Conservation (phyloP, 2,113 vertebrate species). For the Apeltes quadracus region DNA sequence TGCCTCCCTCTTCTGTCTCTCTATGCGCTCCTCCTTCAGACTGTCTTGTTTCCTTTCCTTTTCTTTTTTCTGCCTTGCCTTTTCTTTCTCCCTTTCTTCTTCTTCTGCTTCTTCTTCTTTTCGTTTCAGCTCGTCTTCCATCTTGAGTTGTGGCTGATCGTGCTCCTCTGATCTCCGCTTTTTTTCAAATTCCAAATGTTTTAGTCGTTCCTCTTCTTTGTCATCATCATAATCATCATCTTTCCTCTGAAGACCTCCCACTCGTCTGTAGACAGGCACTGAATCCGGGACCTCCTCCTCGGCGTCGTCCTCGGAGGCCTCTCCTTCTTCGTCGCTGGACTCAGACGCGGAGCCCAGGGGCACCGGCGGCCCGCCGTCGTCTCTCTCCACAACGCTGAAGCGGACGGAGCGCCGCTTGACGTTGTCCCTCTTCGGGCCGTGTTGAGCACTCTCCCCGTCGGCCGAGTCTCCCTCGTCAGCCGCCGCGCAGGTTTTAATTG, state of each 20-base stretch:
- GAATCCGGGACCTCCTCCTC: constrained; percentile 14
- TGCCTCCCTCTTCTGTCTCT: constrained; percentile 20
- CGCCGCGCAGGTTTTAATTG: neutral
- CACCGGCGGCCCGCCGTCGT: constrained; percentile 59
- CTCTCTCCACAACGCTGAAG: constrained; percentile 58
- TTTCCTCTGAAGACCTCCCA: constrained; percentile 30
- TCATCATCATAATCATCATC: neutral
- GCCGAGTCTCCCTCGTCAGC: neutral
- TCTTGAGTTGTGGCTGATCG: constrained; percentile 7
- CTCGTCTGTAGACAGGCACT: constrained; percentile 27
- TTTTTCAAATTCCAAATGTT: constrained; percentile 45
- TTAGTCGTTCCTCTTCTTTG: constrained; percentile 40
- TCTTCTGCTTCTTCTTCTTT: constrained; percentile 31
- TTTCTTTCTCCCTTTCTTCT: constrained; percentile 10
- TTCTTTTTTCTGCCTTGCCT: neutral
- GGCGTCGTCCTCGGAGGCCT: neutral
- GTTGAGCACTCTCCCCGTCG: neutral
- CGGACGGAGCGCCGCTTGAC: constrained; percentile 62
- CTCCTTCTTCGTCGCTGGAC: constrained; percentile 46
- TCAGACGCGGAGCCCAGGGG: constrained; percentile 56
- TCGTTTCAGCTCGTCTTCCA: constrained; percentile 34
- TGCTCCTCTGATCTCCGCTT: constrained; percentile 47
- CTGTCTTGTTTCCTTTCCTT: neutral
- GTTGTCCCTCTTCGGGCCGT: constrained; percentile 8
- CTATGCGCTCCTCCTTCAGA: neutral